Base-by-base conservation (phyloP, 2,888 invertebrate genomes). In the Drosophila neonasuta region DNA sequence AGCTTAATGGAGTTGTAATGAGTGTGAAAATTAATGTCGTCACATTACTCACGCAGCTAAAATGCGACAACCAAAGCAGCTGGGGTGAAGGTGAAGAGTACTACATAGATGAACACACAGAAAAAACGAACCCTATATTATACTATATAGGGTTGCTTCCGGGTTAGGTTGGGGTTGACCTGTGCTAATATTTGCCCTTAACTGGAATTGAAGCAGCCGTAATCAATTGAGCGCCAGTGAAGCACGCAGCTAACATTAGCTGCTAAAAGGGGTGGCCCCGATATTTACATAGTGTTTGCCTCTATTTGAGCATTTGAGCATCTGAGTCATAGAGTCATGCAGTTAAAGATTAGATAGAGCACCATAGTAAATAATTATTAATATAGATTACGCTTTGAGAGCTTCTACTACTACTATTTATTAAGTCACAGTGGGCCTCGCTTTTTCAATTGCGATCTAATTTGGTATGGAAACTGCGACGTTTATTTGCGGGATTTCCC, bases 1-100 rank as follows among this genome's bases (percentile, higher is more conserved):
- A 55, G 65, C 78, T 70, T 87, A 84, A 84, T 84, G 80, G 86
- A 87, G 83, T 84, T 84, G 83, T 84, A 84, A 84, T 84, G 87
- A 84, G 87, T 86, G 83, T 84, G 86, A 84, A 84, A 84, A 84
- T 86, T 87, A 82, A 84, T 84, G 83, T 86, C 86, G 83, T 87
- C 83, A 84, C 87, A 84, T 84, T 87, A 83, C 87, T 84, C 83
- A 84, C 83, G 87, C 83, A 84, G 76, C 73, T 78, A 71, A 62
- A 71, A 59, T 29, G 32, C 61, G 71, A 71, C 62, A 32, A 13
- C 24, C 39, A 10, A 17, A 32, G n/a, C 36, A 39, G 36, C 44
- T 1, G 30, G 24, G 48, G 46, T 29, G 15, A 10, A 34, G 30
- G 32, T 9, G 24, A 11, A 41, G 36, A 39, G 9, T 34, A 24